Percentiles rank a stretch among this genome's conserved stretches.
phyloP scores from a whole-genome alignment of 2,888 invertebrate genomes.

The Eristalis arbustorum region DNA sequence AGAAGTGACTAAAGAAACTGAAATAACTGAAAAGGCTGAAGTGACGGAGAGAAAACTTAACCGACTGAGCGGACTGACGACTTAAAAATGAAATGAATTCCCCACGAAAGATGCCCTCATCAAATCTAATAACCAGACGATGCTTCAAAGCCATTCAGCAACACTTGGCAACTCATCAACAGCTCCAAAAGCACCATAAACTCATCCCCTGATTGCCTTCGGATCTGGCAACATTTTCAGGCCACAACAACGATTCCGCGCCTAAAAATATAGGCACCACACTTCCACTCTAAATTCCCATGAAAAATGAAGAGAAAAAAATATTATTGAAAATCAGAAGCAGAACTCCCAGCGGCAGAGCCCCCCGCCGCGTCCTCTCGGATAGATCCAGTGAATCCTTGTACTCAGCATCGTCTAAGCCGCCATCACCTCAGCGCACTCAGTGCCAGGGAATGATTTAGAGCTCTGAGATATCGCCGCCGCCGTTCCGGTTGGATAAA shows the following conservation, averaged over 20 bases:
- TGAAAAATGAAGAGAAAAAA: not conserved
- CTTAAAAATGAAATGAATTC: too few species aligned
- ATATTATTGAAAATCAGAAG: not conserved
- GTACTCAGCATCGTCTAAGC: not conserved
- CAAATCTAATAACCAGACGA: not conserved
- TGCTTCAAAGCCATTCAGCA: not conserved
- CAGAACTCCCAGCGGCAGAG: not conserved
- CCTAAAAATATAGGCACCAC: not conserved
- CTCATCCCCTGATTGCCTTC: not conserved
- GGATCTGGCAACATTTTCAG: not conserved
- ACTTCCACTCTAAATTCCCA: not conserved
- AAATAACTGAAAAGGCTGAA: too few species aligned
- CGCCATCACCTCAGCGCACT: not conserved
- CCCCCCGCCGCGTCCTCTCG: not conserved
- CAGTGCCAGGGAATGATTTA: slow-evolving; percentile 46
- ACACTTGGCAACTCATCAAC: not conserved
- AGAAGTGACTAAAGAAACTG: too few species aligned
- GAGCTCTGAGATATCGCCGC: slow-evolving; percentile 41
- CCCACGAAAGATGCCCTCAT: not conserved
- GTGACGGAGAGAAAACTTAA: too few species aligned
- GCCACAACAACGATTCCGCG: not conserved
- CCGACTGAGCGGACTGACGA: too few species aligned
- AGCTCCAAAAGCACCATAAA: not conserved
- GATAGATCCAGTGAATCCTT: not conserved
- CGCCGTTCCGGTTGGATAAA: slow-evolving; percentile 25